Conservation (phyloP, 2,888 invertebrate genomes). For the Amphipoea oculea region DNA sequence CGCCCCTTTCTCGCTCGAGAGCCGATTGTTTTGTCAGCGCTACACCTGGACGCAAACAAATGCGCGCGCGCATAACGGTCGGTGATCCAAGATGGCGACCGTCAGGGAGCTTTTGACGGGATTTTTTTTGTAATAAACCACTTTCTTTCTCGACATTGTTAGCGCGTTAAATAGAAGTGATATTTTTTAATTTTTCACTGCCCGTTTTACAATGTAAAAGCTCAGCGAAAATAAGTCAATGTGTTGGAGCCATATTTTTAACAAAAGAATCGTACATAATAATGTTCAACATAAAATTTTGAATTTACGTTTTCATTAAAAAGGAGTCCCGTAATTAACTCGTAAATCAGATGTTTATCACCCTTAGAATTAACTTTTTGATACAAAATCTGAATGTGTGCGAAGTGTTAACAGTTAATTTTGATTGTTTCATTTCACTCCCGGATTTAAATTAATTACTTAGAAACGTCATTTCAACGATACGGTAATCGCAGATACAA, state of each 20-base stretch:
- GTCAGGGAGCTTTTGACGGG: conserved; percentile 68
- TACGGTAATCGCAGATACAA: not conserved
- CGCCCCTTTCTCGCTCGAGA: conserved; percentile 86
- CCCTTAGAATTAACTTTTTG: conserved; percentile 57
- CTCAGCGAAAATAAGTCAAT: conserved; percentile 27
- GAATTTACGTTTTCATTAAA: conserved; percentile 60
- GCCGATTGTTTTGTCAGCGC: conserved; percentile 89
- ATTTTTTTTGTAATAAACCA: conserved; percentile 65
- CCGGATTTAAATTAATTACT: conserved; percentile 35
- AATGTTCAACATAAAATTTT: conserved; percentile 51
- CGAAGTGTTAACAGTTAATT: conserved; percentile 48
- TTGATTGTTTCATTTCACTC: conserved; percentile 47
- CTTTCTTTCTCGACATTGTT: conserved; percentile 52
- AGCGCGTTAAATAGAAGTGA: conserved; percentile 27
- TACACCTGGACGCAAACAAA: conserved; percentile 89
- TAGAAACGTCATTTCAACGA: conserved; percentile 16
- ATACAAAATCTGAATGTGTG: conserved; percentile 58
- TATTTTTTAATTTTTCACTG: conserved; percentile 4
- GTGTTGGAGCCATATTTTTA: conserved; percentile 51
- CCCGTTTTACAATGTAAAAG: not conserved
- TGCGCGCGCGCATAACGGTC: conserved; percentile 82
- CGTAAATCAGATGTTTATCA: conserved; percentile 66
- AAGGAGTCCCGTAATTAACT: conserved; percentile 64
- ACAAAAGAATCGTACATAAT: conserved; percentile 52
- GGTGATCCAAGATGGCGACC: conserved; percentile 82